Evolutionary conservation across 2,113 vertebrate genomes (phyloP).

Genomic region (Rhizomys pruinosus): DNA sequence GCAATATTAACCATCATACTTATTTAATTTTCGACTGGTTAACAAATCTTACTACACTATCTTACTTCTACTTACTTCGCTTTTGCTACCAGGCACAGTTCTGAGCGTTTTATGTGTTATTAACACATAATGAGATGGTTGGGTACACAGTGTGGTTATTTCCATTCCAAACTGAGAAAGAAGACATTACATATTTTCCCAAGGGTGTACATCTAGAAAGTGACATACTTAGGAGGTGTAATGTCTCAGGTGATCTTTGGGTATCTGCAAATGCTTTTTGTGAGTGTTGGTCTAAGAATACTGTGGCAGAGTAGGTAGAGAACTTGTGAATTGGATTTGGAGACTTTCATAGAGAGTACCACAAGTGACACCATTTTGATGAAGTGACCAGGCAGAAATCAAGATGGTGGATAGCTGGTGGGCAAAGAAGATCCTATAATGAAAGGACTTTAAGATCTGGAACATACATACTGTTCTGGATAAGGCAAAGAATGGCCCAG

Average conservation of each 20-base stretch:
- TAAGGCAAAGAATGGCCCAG: background rate
- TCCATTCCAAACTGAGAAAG: background rate
- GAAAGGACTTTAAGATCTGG: background rate
- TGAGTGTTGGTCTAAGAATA: background rate
- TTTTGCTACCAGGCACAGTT: background rate
- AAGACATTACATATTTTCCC: background rate
- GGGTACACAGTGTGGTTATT: background rate
- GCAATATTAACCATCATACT: too few relatives aligned
- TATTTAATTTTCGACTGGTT: too few relatives aligned
- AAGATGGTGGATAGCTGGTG: background rate
- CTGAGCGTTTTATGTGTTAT: background rate
- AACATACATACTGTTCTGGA: background rate
- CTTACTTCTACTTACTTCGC: conserved; percentile 8
- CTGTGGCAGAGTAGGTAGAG: too few relatives aligned
- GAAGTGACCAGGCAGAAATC: background rate
- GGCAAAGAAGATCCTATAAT: background rate
- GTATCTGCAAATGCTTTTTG: background rate
- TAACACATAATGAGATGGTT: background rate
- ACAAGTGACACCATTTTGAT: background rate
- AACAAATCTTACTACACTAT: too few relatives aligned
- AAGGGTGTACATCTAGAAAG: background rate
- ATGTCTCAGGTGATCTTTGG: background rate
- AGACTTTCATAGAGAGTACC: background rate
- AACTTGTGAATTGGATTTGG: background rate
- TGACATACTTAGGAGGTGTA: background rate